Evolutionary conservation across 23 tunicate genomes (phyloP).

Genomic region (Halocynthia roretzi): DNA sequence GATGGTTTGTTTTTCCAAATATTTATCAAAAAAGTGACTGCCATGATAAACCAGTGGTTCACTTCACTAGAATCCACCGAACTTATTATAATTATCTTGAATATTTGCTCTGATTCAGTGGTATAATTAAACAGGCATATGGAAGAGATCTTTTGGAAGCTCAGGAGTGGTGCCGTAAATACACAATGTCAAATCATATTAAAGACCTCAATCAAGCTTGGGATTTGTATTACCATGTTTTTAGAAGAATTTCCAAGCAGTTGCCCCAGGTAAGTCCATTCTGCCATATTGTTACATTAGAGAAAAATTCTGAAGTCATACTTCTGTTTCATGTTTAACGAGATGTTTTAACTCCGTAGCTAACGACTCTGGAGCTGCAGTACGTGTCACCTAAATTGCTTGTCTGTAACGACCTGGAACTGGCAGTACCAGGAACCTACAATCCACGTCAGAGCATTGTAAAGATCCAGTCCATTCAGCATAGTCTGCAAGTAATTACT

Average conservation of each 20-base stretch:
- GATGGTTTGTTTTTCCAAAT: too few relatives aligned
- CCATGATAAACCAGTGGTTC: too few relatives aligned
- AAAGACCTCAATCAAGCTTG: slow-evolving; percentile 95
- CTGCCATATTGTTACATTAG: neutral
- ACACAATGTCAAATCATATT: slow-evolving; percentile 48
- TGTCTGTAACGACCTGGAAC: slow-evolving; percentile 75
- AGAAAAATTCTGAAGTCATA: neutral
- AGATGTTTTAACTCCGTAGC: slow-evolving; percentile 25
- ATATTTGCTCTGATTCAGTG: neutral
- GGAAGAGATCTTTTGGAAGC: slow-evolving; percentile 87
- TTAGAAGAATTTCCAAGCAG: slow-evolving; percentile 77
- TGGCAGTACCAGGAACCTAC: slow-evolving; percentile 98
- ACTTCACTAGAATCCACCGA: too few relatives aligned
- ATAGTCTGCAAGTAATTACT: slow-evolving; percentile 80
- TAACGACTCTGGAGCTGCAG: slow-evolving; percentile 76
- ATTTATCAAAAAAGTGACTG: too few relatives aligned
- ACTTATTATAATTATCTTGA: too few relatives aligned
- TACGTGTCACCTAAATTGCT: slow-evolving; percentile 92
- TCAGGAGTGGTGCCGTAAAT: slow-evolving; percentile 78
- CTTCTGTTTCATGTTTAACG: neutral
- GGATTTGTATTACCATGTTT: slow-evolving; percentile 93
- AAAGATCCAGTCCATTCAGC: slow-evolving; percentile 65
- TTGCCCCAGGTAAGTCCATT: slow-evolving; percentile 48
- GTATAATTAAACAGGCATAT: slow-evolving; percentile 50
- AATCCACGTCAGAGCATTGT: slow-evolving; percentile 63